These are phyloP conservation scores for Proales similis DNA, from an alignment of 1,140 invertebrate species.

Conservation along the genomic window DNA sequence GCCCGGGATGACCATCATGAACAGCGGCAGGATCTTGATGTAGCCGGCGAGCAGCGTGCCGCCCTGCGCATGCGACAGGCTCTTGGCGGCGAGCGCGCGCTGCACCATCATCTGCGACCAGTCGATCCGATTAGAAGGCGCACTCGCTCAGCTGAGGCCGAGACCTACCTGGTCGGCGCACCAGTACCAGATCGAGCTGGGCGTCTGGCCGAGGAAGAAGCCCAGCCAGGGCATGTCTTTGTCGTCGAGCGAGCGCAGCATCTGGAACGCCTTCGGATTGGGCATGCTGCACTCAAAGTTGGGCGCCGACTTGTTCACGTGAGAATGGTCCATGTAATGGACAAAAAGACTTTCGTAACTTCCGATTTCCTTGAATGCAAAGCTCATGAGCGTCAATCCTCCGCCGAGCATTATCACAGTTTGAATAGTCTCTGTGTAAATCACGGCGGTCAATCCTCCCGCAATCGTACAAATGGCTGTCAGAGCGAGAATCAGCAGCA, in stretches of 20 bases:
- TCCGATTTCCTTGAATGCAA: conserved; percentile 53
- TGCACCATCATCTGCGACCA: conserved; percentile 57
- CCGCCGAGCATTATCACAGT: conserved; percentile 56
- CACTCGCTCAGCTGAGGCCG: background rate
- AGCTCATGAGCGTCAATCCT: conserved; percentile 47
- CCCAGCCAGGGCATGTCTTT: conserved; percentile 57
- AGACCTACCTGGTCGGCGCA: conserved; percentile 56
- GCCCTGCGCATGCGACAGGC: conserved; percentile 57
- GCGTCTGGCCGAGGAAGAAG: conserved; percentile 55
- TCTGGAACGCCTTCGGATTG: conserved; percentile 45
- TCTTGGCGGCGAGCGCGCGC: conserved; percentile 56
- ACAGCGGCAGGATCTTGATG: conserved; percentile 56
- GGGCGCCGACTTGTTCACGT: conserved; percentile 38
- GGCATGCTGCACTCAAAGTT: conserved; percentile 43
- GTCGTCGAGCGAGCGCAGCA: conserved; percentile 50
- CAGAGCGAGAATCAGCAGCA: conserved; percentile 52
- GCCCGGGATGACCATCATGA: conserved; percentile 57
- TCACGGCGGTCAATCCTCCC: conserved; percentile 57
- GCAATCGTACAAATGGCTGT: conserved; percentile 55
- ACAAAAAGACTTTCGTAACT: conserved; percentile 52
- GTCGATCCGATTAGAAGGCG: background rate
- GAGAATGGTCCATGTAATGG: conserved; percentile 52
- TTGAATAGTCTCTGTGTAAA: conserved; percentile 58
- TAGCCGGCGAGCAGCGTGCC: conserved; percentile 56
- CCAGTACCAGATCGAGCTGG: conserved; percentile 58